A percentile compares a stretch with the other conserved stretches of the same genome.
Conservation (phyloP, 2,113 vertebrate genomes). For the Notechis scutatus region DNA sequence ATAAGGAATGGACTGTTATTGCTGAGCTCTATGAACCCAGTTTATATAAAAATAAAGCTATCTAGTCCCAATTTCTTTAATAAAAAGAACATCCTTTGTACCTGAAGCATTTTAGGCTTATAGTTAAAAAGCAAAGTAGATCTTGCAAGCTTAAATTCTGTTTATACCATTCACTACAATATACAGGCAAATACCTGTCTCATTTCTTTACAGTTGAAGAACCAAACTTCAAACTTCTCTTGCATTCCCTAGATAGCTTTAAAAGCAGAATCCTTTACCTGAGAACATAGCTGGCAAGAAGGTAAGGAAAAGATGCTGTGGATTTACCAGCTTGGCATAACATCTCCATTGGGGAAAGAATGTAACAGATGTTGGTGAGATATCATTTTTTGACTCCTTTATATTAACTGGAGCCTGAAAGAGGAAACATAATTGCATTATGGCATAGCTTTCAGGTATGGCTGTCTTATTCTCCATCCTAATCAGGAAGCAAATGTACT, state of each 20-base stretch:
- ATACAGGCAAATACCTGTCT: neutral
- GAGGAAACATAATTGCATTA: neutral
- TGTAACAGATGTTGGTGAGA: conserved; percentile 41
- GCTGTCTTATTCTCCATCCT: neutral
- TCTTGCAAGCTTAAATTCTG: neutral
- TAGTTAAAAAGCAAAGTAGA: neutral
- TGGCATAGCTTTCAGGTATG: neutral
- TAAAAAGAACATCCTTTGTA: neutral
- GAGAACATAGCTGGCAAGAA: conserved; percentile 87
- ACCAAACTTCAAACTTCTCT: neutral
- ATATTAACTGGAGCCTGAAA: conserved; percentile 78
- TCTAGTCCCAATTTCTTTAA: neutral
- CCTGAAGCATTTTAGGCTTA: neutral
- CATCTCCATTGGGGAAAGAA: conserved; percentile 85
- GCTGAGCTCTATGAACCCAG: neutral
- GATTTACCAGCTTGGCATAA: conserved; percentile 83
- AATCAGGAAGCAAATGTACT: neutral
- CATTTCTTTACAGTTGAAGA: neutral
- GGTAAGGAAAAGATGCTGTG: conserved; percentile 89
- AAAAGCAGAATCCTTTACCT: conserved; percentile 66
- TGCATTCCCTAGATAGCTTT: neutral
- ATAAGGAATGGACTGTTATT: neutral
- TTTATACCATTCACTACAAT: neutral
- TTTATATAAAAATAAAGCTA: neutral
- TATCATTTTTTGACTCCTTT: conserved; percentile 77